These are phyloP conservation scores for Melipona beecheii DNA, from an alignment of 2,888 invertebrate species.

Conservation along the genomic window DNA sequence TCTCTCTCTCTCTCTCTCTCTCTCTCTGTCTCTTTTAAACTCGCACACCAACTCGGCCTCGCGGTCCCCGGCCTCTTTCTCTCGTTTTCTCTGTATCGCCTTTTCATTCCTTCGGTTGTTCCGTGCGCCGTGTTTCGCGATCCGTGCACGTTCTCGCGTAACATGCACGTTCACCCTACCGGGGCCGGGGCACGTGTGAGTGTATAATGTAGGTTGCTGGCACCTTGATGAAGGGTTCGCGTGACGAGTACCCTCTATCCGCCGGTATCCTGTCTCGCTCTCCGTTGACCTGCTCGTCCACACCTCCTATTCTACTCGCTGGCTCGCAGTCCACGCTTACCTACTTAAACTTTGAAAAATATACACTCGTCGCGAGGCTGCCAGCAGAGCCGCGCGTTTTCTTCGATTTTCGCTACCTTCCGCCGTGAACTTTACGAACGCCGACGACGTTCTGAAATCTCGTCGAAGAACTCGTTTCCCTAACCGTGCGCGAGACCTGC, in stretches of 20 bases:
- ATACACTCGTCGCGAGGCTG: conserved; percentile 31
- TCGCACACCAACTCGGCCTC: no score
- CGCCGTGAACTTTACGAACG: neutral
- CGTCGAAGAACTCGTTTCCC: neutral
- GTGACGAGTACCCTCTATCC: conserved; percentile 81
- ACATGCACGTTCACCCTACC: conserved; percentile 70
- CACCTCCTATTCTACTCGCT: conserved; percentile 80
- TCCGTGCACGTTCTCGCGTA: conserved; percentile 64
- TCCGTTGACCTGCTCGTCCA: conserved; percentile 79
- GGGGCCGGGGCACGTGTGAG: conserved; percentile 74
- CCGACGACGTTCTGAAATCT: neutral
- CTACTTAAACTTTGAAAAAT: conserved; percentile 69
- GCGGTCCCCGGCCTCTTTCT: neutral
- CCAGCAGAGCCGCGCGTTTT: neutral
- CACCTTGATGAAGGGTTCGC: conserved; percentile 84
- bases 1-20: neutral
- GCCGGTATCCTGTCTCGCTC: conserved; percentile 80
- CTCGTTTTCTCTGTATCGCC: conserved; percentile 33
- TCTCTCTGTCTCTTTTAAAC: neutral
- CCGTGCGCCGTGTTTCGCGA: conserved; percentile 55
- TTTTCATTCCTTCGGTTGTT: conserved; percentile 57
- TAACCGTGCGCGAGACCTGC: neutral
- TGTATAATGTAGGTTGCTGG: conserved; percentile 80
- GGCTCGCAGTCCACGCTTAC: conserved; percentile 55
- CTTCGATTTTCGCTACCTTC: conserved; percentile 13